phyloP scores from a whole-genome alignment of 2,888 invertebrate genomes.

The Coelopa pilipes region DNA sequence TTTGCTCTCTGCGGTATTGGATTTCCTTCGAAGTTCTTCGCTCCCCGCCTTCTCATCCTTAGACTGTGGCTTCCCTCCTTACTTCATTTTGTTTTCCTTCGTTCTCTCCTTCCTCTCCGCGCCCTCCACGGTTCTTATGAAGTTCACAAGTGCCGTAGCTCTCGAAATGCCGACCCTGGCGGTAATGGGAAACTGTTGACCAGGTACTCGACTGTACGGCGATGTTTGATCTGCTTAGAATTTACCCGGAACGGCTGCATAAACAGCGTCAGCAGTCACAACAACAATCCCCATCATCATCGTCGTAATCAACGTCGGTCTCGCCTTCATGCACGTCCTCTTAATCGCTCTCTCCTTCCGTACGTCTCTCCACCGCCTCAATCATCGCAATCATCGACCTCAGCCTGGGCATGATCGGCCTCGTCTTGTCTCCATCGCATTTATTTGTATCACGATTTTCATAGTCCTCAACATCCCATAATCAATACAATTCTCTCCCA shows the following conservation, averaged over 20 bases:
- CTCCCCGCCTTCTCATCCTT: too few species aligned
- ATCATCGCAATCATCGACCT: too few species aligned
- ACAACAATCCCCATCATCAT: not conserved
- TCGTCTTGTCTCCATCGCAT: too few species aligned
- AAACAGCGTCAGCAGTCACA: constrained; percentile 8
- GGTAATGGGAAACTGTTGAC: not conserved
- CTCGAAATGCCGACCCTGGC: too few species aligned
- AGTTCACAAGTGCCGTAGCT: not conserved
- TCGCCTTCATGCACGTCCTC: too few species aligned
- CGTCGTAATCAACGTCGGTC: constrained; percentile 1
- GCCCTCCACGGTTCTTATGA: not conserved
- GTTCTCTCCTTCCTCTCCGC: not conserved
- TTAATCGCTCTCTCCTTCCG: not conserved
- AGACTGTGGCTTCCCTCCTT: not conserved
- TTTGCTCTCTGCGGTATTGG: constrained; percentile 19
- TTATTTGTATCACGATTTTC: too few species aligned
- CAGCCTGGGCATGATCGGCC: too few species aligned
- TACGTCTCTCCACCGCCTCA: too few species aligned
- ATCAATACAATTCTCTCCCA: not conserved
- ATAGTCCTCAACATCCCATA: too few species aligned
- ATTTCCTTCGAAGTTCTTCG: constrained; percentile 2
- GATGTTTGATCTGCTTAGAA: not conserved
- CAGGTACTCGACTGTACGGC: constrained; percentile 5
- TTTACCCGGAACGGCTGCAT: constrained; percentile 28
- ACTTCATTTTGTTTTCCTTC: not conserved